Evolutionary conservation across 2,113 vertebrate species (phyloP), one percentile per base, ranked within the genome.

Genomic region (Epinephelus lanceolatus): DNA sequence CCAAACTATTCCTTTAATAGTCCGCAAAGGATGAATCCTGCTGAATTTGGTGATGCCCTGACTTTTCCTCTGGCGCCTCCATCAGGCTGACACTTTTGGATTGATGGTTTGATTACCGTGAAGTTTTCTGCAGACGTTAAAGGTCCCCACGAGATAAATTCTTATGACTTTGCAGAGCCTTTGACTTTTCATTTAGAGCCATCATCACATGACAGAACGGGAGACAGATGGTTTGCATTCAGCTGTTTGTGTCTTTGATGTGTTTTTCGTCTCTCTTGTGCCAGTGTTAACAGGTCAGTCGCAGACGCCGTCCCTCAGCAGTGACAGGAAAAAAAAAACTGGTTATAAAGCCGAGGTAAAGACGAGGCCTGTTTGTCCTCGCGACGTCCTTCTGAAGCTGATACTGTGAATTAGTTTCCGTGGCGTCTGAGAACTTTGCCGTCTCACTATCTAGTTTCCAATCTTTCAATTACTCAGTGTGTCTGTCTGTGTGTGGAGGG

Each of bases 401-500:
- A 92, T 70, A 81, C 19, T 21, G 15, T 2, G 30, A 80, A 79
- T 88, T 65, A 55, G 63, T 84, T 89, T 86, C 42, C 42, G 33
- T 12, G 25, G 56, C 45, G 25, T 57, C 74, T 59, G 61, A 76
- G 69, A 84, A 81, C 77, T 74, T 85, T 40, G 6, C 11, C 1
- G 69, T 57, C 45, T 81, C 83, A 2, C 75, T 78, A 89, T 92
- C 87, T 81, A 0, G 0, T 6, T 71, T 51, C 76, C 78, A 60
- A 90, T 89, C 91, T 88, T 88, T 90, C 83, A 92, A 89, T 90
- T 89, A 92, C 72, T 74, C 8, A 21, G 65, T 33, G 70, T 37
- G 66, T 62, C 56, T 76, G 71, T 53, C 21, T 61, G 63, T 55
- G 45, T 74, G 75, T 63, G 72, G 3, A 56, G 62, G 77, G 73